Percentiles rank a stretch among this genome's conserved stretches.
Evolutionary conservation across 2,113 vertebrate genomes (phyloP).

Genomic region (Corythornis madagascariensis): DNA sequence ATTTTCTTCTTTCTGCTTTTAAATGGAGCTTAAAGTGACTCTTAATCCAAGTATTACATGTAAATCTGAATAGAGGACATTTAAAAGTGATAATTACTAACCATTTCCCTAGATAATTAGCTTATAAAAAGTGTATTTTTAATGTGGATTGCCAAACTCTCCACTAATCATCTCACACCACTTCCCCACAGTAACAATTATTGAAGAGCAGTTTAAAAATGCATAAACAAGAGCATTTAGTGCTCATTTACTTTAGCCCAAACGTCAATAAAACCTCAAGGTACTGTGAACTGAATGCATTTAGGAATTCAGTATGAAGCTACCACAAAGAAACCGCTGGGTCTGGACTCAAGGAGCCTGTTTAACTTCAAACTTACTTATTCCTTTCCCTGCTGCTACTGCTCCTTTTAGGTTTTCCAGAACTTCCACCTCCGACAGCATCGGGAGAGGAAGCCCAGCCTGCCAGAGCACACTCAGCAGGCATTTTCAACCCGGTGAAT

Average conservation of each 20-base stretch:
- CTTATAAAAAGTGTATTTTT: slow-evolving; percentile 54
- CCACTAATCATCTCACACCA: slow-evolving; percentile 52
- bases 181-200: slow-evolving; percentile 40
- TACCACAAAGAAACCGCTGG: background rate
- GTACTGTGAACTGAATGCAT: background rate
- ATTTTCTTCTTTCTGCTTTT: background rate
- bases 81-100: slow-evolving; percentile 34
- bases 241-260: background rate
- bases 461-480: background rate
- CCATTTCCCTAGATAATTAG: slow-evolving; percentile 46
- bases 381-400: rapidly evolving
- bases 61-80: background rate
- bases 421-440: background rate
- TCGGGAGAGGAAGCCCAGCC: background rate
- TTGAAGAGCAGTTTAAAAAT: slow-evolving; percentile 25
- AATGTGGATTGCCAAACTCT: slow-evolving; percentile 48
- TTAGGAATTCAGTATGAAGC: background rate
- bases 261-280: slow-evolving; percentile 19
- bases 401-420: background rate
- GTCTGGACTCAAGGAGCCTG: background rate
- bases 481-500: rapidly evolving
- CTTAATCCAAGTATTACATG: background rate
- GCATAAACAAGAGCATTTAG: slow-evolving; percentile 16
- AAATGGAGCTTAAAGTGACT: background rate
- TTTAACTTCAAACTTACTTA: background rate